A percentile compares a stretch with the other conserved stretches of the same genome.
Evolutionary conservation across 2,797 vertebrate species (phyloP).

Genomic region (Dendrocincla tyrannina): DNA sequence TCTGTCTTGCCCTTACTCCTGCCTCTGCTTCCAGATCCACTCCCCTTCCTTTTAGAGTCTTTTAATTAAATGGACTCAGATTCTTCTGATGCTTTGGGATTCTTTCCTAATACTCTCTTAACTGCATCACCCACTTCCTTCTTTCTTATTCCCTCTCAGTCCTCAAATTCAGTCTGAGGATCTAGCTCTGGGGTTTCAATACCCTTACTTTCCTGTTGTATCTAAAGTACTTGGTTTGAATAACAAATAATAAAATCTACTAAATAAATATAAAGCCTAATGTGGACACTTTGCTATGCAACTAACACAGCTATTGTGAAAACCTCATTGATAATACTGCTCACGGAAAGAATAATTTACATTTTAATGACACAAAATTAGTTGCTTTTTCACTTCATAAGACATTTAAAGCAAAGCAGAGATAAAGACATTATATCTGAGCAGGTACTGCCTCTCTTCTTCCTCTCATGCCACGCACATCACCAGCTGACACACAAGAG

Average conservation of each 20-base stretch:
- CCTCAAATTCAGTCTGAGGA: neutral
- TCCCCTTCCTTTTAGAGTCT: neutral
- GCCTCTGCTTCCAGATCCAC: neutral
- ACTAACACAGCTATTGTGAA: conserved; percentile 1
- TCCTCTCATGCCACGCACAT: neutral
- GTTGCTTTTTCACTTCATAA: neutral
- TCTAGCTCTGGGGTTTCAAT: neutral
- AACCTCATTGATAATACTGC: neutral
- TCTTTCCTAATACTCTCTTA: neutral
- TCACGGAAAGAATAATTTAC: conserved; percentile 17
- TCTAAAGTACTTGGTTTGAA: neutral
- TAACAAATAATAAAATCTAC: neutral
- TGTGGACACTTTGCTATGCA: neutral
- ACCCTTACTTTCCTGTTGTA: neutral
- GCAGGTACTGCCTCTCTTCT: neutral
- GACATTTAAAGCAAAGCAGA: neutral
- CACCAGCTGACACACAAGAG: neutral
- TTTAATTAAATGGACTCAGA: neutral
- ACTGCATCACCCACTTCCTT: neutral
- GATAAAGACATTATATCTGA: neutral
- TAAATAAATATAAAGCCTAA: conserved; percentile 15
- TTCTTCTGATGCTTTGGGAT: neutral
- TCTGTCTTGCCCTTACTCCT: neutral
- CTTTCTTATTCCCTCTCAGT: neutral
- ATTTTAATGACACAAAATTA: conserved; percentile 21